Evolutionary conservation across 2,113 vertebrate species (phyloP).

Genomic region (Lontra canadensis): DNA sequence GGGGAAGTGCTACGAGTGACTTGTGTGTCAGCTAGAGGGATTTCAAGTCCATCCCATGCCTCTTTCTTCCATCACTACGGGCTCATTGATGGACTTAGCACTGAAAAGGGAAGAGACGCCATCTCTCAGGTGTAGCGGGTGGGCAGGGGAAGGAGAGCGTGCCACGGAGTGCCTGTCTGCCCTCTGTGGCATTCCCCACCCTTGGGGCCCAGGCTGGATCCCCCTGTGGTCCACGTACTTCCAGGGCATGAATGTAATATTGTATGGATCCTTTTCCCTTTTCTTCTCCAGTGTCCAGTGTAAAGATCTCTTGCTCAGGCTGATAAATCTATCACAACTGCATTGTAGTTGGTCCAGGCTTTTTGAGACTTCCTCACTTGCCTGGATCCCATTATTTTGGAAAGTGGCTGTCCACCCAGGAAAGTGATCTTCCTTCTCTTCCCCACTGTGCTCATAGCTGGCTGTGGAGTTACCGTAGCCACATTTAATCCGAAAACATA

Average conservation of each 20-base stretch:
- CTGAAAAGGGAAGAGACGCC: neutral
- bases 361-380: neutral
- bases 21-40: neutral
- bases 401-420: neutral
- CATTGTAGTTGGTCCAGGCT: neutral
- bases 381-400: neutral
- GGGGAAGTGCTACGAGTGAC: neutral
- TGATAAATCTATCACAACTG: neutral
- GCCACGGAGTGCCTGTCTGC: neutral
- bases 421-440: neutral
- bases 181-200: neutral
- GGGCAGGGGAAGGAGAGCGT: neutral
- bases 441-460: neutral
- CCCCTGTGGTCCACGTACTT: neutral
- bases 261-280: neutral
- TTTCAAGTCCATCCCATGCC: neutral
- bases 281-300: neutral
- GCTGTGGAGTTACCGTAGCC: neutral
- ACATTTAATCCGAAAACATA: neutral
- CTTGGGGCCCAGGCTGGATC: neutral
- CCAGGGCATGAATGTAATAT: neutral
- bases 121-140: neutral
- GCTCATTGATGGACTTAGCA: neutral
- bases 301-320: neutral
- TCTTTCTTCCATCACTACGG: neutral